Base-by-base conservation (phyloP, 2,888 invertebrate species). In the Ichneumoninae sp. region DNA sequence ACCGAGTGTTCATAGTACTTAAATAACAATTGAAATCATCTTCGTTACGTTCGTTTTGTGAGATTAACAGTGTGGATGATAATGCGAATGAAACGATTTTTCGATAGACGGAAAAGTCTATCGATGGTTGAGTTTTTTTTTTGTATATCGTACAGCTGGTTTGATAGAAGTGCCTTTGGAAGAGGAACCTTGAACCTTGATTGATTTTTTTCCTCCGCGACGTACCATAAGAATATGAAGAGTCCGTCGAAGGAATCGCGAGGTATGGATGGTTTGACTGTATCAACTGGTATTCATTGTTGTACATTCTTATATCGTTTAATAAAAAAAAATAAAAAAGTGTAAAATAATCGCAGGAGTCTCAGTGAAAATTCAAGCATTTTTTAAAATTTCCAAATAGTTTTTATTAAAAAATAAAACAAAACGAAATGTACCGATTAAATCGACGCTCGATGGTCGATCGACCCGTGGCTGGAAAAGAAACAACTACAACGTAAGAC, bases 401-500 rank as follows among this genome's bases (percentile, higher is more conserved):
- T 87, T 80, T 92, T 91, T 90, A 92, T 92, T 93, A 70, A 40
- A 74, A 82, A 80, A 86, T 79, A 84, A 84, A 91, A 86, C 91
- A 91, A 13, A 82, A 75, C 65, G 78, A 57, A 78, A 78, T 79
- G 3, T 36, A 8, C 7, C 36, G 36, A 36, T 36, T 8, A 36
- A 7, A 36, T 36, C 8, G 6, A 7, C 8, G 36, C 7, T 36
- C 36, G 6, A 36, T 36, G 8, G 36, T 36, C 8, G 7, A 36
- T 36, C 6, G 36, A 7, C 7, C 0, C 36, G 7, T 1, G 6
- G 7, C 36, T 6, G 36, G 1, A 36, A 22, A 71, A 16, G 6
- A 68, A 71, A 7, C 10, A 92, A 94, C 94, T 94, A 96, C 97
- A 93, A 98, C 97, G 94, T 99, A 99, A 0, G 99, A 98, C 2